Conservation (phyloP, 2,113 vertebrate species). For the Vidua chalybeata region DNA sequence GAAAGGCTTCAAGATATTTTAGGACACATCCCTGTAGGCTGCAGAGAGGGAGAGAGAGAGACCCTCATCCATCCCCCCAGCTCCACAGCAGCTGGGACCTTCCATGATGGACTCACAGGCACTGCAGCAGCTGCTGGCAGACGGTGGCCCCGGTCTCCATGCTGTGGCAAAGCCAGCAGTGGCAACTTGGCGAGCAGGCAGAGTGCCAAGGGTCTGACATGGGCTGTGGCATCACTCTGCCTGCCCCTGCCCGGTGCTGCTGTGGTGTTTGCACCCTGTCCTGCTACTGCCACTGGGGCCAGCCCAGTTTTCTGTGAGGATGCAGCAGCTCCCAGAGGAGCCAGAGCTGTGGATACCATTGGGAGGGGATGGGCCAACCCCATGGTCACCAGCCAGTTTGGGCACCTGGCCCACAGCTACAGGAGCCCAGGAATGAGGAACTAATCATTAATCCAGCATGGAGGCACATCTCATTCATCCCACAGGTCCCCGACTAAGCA, state of each 20-base stretch:
- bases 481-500: neutral
- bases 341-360: accelerated
- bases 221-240: neutral
- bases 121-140: neutral
- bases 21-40: neutral
- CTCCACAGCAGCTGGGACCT: neutral
- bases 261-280: neutral
- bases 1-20: slow-evolving; percentile 94
- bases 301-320: neutral
- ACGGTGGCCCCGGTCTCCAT: accelerated
- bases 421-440: neutral
- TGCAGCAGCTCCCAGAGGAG: neutral
- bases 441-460: neutral
- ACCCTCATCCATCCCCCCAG: neutral
- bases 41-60: neutral
- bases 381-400: neutral
- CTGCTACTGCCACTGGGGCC: neutral
- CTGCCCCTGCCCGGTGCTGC: neutral
- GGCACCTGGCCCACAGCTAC: neutral
- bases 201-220: neutral
- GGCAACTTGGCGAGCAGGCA: neutral
- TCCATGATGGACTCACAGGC: accelerated
- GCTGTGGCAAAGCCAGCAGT: accelerated
- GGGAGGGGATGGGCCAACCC: neutral
- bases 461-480: neutral